Base-by-base conservation (phyloP, 2,113 vertebrate genomes). In the Abramis brama region DNA sequence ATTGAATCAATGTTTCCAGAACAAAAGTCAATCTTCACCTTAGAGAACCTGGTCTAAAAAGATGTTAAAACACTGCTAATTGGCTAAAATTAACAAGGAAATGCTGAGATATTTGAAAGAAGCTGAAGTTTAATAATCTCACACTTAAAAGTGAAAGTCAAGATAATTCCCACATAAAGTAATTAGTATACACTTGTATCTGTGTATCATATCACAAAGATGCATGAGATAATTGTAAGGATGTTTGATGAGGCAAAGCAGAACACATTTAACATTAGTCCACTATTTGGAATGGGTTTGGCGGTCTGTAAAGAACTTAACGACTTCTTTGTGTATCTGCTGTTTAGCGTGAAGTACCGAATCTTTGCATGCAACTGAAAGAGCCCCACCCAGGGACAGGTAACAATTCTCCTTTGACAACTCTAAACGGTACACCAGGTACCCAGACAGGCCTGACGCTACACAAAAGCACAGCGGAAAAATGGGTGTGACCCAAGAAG, bases 311-410 rank as follows among this genome's bases (percentile, higher is more conserved):
- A 80, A 80, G 36, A 59, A n/a, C 11, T 59, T 11, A 33, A 17
- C 0, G 4, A 47, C 36, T 45, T 64, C 39, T 80, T 80, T 80
- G 79, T 66, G 15, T 59, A 60, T 45, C 79, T 80, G 79, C 39
- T 27, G 36, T 47, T 64, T 43, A 45, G n/a, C 59, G 43, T 66
- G 39, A 64, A 80, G 59, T 27, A 45, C 57, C 8, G 2, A 47
- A 64, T 64, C 59, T 79, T 82, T 85, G 39, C 62, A 52, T 13
- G 39, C 73, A 55, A n/a, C 57, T 79, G n/a, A 82, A 89, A 39
- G 33, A 85, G 86, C 62, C 82, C 78, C 68, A 36, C 88, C 88
- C 74, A 85, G 60, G 79, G 71, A 11, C 78, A 83, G 60, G 10
- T 66, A 85, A 52, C 70, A 77, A 84, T 79, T 82, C 74, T 76